Evolutionary conservation across 2,888 invertebrate species (phyloP).

Genomic region (Campoletis raptor): DNA sequence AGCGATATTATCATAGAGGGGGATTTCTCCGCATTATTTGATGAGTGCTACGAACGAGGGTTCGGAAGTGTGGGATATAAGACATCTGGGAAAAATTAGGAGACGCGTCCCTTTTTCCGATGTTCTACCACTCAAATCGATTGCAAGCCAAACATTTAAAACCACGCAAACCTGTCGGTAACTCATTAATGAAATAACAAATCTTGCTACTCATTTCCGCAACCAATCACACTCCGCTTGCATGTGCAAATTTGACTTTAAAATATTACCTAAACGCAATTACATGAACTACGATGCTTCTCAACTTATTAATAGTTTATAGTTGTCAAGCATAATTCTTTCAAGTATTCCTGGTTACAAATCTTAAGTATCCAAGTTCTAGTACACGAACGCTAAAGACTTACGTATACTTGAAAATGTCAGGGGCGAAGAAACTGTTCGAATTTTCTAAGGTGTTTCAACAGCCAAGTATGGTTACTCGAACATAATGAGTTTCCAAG

Average conservation of each 20-base stretch:
- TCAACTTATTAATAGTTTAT: background rate
- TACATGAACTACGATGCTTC: background rate
- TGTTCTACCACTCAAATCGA: background rate
- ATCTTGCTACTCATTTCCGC: background rate
- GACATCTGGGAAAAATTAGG: background rate
- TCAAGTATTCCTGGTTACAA: background rate
- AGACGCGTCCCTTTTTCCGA: background rate
- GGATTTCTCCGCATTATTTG: background rate
- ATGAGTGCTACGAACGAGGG: background rate
- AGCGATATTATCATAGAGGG: background rate
- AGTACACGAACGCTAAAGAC: slow-evolving; percentile 22
- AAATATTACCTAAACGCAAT: background rate
- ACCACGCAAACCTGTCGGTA: background rate
- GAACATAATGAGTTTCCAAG: slow-evolving; percentile 44
- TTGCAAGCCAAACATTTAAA: background rate
- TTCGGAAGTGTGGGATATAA: background rate
- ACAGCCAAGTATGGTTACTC: background rate
- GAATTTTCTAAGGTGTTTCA: slow-evolving; percentile 18
- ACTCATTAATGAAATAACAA: background rate
- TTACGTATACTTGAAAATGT: slow-evolving; percentile 18
- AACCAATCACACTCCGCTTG: background rate
- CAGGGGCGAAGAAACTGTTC: slow-evolving; percentile 17
- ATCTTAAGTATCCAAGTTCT: background rate
- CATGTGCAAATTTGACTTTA: background rate
- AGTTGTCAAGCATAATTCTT: background rate